A percentile compares a stretch with the other conserved stretches of the same genome.
These are phyloP conservation scores for Papilio helenus DNA, from an alignment of 1,140 invertebrate species.

Conservation along the genomic window DNA sequence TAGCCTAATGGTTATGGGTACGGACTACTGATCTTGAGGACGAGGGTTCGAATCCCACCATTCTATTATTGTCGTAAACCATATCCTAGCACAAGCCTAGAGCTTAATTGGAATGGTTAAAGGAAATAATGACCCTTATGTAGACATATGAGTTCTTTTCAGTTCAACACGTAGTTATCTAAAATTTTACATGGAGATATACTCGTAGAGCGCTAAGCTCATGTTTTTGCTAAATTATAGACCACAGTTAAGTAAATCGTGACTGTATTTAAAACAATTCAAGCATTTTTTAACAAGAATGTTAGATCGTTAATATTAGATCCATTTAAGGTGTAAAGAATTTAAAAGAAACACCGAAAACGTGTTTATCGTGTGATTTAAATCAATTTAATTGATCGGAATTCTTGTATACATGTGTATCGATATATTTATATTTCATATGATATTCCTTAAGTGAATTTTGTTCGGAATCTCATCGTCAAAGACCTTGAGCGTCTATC, in stretches of 20 bases:
- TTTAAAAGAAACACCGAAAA: slow-evolving; percentile 23
- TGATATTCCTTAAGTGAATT: slow-evolving; percentile 9
- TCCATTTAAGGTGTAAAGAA: slow-evolving; percentile 19
- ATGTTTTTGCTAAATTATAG: too few species aligned
- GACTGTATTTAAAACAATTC: background rate
- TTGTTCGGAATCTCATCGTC: background rate
- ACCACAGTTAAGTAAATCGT: background rate
- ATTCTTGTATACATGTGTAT: slow-evolving; percentile 13
- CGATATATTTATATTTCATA: background rate
- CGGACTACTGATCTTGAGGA: too few species aligned
- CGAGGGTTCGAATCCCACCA: too few species aligned
- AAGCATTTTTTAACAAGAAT: background rate
- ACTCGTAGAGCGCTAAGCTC: too few species aligned
- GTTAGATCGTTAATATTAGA: slow-evolving; percentile 5
- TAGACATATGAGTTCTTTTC: too few species aligned
- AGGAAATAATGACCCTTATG: too few species aligned
- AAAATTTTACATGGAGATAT: too few species aligned
- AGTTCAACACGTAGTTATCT: too few species aligned
- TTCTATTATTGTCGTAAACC: too few species aligned
- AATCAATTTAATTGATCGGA: slow-evolving; percentile 21
- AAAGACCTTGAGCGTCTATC: slow-evolving; percentile 27
- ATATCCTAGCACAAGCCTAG: too few species aligned
- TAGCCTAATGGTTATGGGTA: too few species aligned
- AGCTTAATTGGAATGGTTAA: too few species aligned
- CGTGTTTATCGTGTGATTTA: slow-evolving; percentile 24